A percentile compares a stretch with the other conserved stretches of the same genome.
phyloP scores from a whole-genome alignment of 92 coral and sea anemone species.

The Phymanthus crucifer region DNA sequence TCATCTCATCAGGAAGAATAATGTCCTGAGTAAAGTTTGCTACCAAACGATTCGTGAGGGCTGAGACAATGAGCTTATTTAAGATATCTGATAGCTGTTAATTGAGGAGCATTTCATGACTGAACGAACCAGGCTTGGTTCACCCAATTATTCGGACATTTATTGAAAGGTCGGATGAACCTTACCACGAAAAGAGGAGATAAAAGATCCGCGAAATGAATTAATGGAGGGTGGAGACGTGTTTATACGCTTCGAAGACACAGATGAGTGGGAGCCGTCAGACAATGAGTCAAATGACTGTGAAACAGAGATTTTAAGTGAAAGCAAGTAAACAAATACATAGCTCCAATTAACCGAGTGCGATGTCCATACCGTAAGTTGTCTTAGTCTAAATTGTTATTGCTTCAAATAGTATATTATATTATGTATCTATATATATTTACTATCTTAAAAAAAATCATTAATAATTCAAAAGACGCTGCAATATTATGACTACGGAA shows the following conservation, averaged over 20 bases:
- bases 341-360: too few relatives aligned
- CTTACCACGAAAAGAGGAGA: constrained; percentile 30
- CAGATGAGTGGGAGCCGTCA: constrained; percentile 10
- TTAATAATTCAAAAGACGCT: too few relatives aligned
- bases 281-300: constrained; percentile 5
- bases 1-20: constrained; percentile 19
- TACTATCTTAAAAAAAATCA: too few relatives aligned
- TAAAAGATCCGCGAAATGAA: constrained; percentile 19
- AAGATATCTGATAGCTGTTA: constrained; percentile 34
- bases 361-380: too few relatives aligned
- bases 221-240: constrained; percentile 22
- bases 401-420: too few relatives aligned
- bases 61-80: constrained; percentile 22
- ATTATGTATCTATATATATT: too few relatives aligned
- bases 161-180: constrained; percentile 19
- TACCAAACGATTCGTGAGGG: constrained; percentile 25
- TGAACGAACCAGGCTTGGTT: constrained; percentile 2
- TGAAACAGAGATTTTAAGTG: constrained; percentile 1
- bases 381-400: too few relatives aligned
- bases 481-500: too few relatives aligned
- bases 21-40: constrained; percentile 24
- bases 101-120: constrained; percentile 14
- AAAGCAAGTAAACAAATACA: constrained; percentile 1
- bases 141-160: constrained; percentile 21
- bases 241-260: constrained; percentile 18